Percentiles rank a stretch among this genome's conserved stretches.
Conservation (phyloP, 1,140 invertebrate species). For the Artemia franciscana region DNA sequence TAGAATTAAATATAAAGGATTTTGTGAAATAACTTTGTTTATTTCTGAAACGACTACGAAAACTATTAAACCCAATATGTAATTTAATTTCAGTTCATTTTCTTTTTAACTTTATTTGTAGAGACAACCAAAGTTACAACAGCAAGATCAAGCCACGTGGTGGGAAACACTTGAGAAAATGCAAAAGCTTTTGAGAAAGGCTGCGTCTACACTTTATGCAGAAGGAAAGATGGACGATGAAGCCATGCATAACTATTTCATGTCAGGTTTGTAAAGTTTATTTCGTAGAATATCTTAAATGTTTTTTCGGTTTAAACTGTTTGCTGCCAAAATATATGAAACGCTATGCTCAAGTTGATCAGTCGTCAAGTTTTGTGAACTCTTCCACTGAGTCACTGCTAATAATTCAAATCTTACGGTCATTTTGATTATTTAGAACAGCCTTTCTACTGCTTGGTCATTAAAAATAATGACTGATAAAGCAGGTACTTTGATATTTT, state of each 20-base stretch:
- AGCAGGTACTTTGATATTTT: too few relatives aligned
- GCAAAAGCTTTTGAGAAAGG: constrained; percentile 80
- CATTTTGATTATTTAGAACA: too few relatives aligned
- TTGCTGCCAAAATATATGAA: too few relatives aligned
- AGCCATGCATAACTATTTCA: constrained; percentile 92
- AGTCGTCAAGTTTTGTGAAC: too few relatives aligned
- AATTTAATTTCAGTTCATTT: not conserved
- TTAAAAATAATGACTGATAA: too few relatives aligned
- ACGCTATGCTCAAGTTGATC: too few relatives aligned
- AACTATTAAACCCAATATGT: not conserved
- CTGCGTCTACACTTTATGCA: constrained; percentile 56
- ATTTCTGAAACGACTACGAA: not conserved
- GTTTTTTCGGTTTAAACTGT: too few relatives aligned
- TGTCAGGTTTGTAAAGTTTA: constrained; percentile 51
- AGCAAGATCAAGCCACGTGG: constrained; percentile 87
- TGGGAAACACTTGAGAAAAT: constrained; percentile 89
- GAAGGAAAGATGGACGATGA: constrained; percentile 70
- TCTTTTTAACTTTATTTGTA: constrained; percentile 25
- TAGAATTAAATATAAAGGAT: too few relatives aligned
- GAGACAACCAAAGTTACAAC: constrained; percentile 77
- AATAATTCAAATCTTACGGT: too few relatives aligned
- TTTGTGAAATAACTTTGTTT: too few relatives aligned
- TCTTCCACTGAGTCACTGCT: too few relatives aligned
- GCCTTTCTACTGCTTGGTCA: too few relatives aligned
- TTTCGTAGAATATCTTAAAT: not conserved